phyloP scores from a whole-genome alignment of 2,888 invertebrate species.

The Hypomecis punctinalis region DNA sequence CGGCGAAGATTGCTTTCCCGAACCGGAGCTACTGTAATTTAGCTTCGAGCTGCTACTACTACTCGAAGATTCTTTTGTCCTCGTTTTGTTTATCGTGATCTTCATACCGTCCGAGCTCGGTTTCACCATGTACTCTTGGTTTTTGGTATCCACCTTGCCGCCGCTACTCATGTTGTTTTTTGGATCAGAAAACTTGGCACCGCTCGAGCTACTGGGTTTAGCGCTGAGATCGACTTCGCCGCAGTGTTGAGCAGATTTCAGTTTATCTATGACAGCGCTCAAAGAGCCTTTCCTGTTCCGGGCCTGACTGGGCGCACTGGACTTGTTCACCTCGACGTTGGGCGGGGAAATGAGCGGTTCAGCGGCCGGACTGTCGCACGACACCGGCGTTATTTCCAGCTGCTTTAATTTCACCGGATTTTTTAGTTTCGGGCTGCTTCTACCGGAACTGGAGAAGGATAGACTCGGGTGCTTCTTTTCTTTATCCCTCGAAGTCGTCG shows the following conservation, averaged over 20 bases:
- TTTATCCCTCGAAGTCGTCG: constrained; percentile 78
- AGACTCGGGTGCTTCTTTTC: constrained; percentile 83
- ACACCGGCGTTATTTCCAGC: constrained; percentile 85
- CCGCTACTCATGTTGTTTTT: constrained; percentile 72
- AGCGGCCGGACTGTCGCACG: constrained; percentile 77
- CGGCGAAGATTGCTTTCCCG: constrained; percentile 77
- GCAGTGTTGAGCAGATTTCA: constrained; percentile 91
- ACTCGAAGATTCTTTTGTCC: constrained; percentile 88
- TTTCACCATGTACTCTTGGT: constrained; percentile 95
- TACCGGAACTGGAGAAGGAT: constrained; percentile 82
- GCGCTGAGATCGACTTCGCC: constrained; percentile 81
- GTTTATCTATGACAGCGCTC: constrained; percentile 94
- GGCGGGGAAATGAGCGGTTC: constrained; percentile 80
- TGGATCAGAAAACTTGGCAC: constrained; percentile 76
- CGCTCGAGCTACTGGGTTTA: constrained; percentile 79
- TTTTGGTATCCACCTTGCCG: constrained; percentile 83
- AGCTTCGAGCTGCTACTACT: constrained; percentile 75
- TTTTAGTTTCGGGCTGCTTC: constrained; percentile 88
- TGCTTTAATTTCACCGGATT: constrained; percentile 89
- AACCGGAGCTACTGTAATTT: constrained; percentile 75
- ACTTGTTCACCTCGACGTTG: constrained; percentile 85
- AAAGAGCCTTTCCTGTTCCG: constrained; percentile 90
- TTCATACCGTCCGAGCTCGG: constrained; percentile 95
- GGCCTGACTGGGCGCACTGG: constrained; percentile 85
- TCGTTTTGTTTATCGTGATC: constrained; percentile 95